Base-by-base conservation (phyloP, 2,113 vertebrate genomes). In the Gambusia affinis region DNA sequence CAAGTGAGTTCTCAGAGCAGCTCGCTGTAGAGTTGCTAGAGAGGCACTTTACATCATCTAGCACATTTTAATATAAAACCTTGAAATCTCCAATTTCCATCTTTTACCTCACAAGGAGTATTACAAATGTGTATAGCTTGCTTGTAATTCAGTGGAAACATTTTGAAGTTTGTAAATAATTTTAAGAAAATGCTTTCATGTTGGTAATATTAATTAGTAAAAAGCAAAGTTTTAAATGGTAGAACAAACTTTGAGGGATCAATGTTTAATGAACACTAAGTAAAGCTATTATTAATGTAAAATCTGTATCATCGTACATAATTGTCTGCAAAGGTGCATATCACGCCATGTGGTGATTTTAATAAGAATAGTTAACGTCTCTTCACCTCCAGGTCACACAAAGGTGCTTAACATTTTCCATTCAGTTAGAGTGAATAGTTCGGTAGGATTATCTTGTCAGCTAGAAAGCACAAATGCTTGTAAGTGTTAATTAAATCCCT, bases 241-340 rank as follows among this genome's bases (percentile, higher is more conserved):
- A 6, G 22, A 14, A 62, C 29, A 29, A 63, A 42, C 28, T 63
- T 31, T 30, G 61, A 63, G 47, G 47, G n/a, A 66, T 66, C 12
- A 66, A 66, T 66, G 4, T 42, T 66, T 66, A 7, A 42, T 66
- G 64, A 28, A 19, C 35, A 42, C n/a, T 14, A 37, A 66, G 35
- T 37, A 66, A 42, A 27, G 35, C 35, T 4, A 42, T 66, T 42
- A 66, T 39, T 66, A 66, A 65, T 66, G 39, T 66, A 42, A 66
- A 66, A 42, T 12, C 35, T 42, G 5, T 12, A 66, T 39, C 24
- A 42, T 15, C 2, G 22, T 27, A 37, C 33, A 27, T 39, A 65
- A 39, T 39, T 39, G 33, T 65, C 64, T 14, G 33, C 35, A 39
- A 65, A 54, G 24, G 4, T 39, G 33, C 64, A 39, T 10, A n/a